phyloP scores from a whole-genome alignment of 2,113 vertebrate genomes.

The Empidonax alnorum region DNA sequence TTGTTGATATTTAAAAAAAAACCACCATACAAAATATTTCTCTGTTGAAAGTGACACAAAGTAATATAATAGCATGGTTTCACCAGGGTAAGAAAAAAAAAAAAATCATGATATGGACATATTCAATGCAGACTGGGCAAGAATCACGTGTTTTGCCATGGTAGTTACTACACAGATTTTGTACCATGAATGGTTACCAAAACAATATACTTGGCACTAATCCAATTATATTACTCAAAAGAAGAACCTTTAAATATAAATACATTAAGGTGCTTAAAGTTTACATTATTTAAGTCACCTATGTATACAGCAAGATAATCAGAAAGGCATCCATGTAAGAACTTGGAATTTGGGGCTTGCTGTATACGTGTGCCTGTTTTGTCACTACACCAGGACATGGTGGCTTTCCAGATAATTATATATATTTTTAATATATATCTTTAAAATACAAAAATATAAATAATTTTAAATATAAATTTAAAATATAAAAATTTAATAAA shows the following conservation, averaged over 20 bases:
- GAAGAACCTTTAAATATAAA: background rate
- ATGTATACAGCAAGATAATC: background rate
- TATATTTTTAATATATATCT: background rate
- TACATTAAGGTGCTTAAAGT: background rate
- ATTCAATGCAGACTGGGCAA: background rate
- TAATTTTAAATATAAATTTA: too few species aligned
- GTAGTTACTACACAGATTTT: background rate
- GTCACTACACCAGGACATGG: background rate
- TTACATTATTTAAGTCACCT: background rate
- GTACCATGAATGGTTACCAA: background rate
- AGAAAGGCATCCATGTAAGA: background rate
- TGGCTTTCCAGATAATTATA: background rate
- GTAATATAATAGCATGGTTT: background rate
- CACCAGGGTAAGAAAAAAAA: background rate
- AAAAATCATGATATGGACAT: background rate
- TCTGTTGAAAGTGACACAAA: background rate
- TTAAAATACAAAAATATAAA: too few species aligned
- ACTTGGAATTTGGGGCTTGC: background rate
- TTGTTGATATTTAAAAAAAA: background rate
- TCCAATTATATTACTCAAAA: background rate
- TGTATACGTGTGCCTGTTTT: background rate
- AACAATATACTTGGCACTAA: background rate
- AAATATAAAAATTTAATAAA: background rate
- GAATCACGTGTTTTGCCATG: background rate
- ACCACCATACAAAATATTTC: background rate